These are phyloP conservation scores for Trogon surrucura DNA, from an alignment of 2,113 vertebrate species.

Conservation along the genomic window DNA sequence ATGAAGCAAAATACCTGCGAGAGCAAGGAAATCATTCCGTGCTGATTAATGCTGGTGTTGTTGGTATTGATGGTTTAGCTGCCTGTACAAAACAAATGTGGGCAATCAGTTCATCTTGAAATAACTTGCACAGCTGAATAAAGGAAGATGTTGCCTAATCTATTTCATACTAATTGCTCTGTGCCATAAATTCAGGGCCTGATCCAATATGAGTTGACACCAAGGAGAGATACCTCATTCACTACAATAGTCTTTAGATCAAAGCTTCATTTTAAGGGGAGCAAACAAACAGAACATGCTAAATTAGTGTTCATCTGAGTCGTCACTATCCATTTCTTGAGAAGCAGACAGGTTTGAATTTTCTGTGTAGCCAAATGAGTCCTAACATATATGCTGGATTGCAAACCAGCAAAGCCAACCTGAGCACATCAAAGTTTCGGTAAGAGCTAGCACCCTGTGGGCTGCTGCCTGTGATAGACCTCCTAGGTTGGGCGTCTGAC, in stretches of 20 bases:
- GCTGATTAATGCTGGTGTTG: conserved; percentile 47
- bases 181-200: neutral
- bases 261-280: neutral
- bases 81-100: conserved; percentile 29
- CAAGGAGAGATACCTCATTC: neutral
- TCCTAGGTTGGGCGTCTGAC: neutral
- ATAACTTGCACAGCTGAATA: conserved; percentile 37
- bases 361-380: neutral
- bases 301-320: neutral
- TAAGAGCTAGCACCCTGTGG: neutral
- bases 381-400: neutral
- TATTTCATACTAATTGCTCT: conserved; percentile 51
- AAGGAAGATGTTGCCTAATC: conserved; percentile 49
- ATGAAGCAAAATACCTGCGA: conserved; percentile 4
- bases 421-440: neutral
- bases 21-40: conserved; percentile 9
- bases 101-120: conserved; percentile 45
- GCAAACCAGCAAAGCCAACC: neutral
- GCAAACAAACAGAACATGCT: neutral
- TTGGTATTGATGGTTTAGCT: conserved; percentile 40
- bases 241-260: neutral
- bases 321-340: neutral
- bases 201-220: conserved; percentile 31
- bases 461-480: neutral
- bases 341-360: neutral